Evolutionary conservation across 1,140 invertebrate species (phyloP), one percentile per base, ranked within the genome.

Genomic region (Orius insidiosus): DNA sequence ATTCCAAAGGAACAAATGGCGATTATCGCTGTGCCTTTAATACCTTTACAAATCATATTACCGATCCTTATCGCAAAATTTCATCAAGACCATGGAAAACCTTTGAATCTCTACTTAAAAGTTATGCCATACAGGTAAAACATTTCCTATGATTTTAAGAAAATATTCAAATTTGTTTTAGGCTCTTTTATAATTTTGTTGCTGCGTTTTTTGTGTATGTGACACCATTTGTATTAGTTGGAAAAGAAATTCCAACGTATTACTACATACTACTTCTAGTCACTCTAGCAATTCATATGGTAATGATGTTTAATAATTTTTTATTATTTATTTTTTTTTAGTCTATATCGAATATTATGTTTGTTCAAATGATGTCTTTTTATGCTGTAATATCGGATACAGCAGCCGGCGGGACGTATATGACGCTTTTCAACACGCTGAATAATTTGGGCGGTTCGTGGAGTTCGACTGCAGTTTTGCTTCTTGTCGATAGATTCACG

Each of bases 371-470:
- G 46, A 89, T 85, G 84, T 78, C 72, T 42, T 89, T 90, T 61
- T 83, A 84, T 62, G 85, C 76, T 1, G 74, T 76, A 59, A 75
- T 97, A 15, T 92, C 87, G 54, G 93, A 97, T 64, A 87, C 89
- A 1, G 65, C 74, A 1, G 87, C 98, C 5, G 96, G 96, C 11
- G 96, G 95, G 15, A 98, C 95, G 0, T 98, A 99, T 61, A 99
- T 99, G 96, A 99, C 96, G 1, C 69, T 99, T 36, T 69, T 99
- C 2, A 99, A 99, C 59, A 99, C 96, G 0, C 64, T 98, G 6
- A 78, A 78, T 24, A 99, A 99, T 70, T 68, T 99, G 19, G 96
- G 95, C 18, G 89, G 88, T 7, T 97, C 95, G 59, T 98, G 94
- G 94, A 90, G 94, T 1, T 75, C 79, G 40, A 97, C 94, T 0